Percentiles rank a stretch among this genome's conserved stretches.
Conservation (phyloP, 2,113 vertebrate genomes). For the Agapornis roseicollis region DNA sequence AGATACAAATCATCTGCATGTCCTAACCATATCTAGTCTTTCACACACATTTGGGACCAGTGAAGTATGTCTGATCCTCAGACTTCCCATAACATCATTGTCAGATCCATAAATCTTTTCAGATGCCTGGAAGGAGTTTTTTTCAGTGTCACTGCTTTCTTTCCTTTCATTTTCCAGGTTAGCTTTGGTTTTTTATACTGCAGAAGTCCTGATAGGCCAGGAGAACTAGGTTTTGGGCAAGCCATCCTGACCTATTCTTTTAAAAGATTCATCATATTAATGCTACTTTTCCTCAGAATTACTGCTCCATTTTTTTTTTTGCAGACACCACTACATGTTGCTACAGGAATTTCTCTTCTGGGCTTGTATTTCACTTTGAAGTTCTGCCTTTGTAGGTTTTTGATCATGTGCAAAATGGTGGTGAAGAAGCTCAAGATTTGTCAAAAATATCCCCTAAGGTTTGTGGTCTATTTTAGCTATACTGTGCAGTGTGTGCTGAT, state of each 20-base stretch:
- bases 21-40: neutral
- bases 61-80: neutral
- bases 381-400: constrained; percentile 40
- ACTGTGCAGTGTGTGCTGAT: neutral
- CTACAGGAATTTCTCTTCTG: constrained; percentile 33
- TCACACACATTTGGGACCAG: neutral
- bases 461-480: constrained; percentile 21
- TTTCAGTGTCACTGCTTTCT: neutral
- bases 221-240: neutral
- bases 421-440: constrained; percentile 33
- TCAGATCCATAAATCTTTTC: neutral
- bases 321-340: neutral
- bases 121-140: neutral
- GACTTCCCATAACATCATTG: neutral
- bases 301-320: neutral
- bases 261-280: neutral
- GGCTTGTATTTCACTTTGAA: constrained; percentile 48
- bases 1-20: neutral
- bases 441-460: constrained; percentile 43
- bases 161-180: neutral
- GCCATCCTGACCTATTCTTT: neutral
- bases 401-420: neutral
- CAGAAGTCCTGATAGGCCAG: neutral
- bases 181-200: neutral
- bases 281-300: neutral